These are phyloP conservation scores for Busseola fusca DNA, from an alignment of 2,888 invertebrate species.

Conservation along the genomic window DNA sequence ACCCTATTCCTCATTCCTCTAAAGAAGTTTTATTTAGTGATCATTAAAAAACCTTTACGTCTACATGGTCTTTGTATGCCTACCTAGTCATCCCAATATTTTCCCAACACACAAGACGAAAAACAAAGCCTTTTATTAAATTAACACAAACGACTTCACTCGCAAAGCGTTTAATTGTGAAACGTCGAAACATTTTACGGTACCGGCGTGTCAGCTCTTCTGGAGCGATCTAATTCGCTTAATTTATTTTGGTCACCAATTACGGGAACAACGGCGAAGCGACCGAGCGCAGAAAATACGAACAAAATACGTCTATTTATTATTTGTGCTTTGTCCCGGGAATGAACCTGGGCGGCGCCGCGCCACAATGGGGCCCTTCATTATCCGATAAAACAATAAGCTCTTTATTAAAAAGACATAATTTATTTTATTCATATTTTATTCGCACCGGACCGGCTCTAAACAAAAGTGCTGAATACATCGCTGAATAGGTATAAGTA, in stretches of 20 bases:
- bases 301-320: constrained; percentile 88
- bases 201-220: constrained; percentile 79
- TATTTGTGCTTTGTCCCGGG: constrained; percentile 83
- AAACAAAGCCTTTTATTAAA: constrained; percentile 72
- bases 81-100: background rate
- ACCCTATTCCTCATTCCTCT: too few relatives aligned
- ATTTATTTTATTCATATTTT: constrained; percentile 88
- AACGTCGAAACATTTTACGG: constrained; percentile 82
- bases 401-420: constrained; percentile 88
- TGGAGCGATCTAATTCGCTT: constrained; percentile 86
- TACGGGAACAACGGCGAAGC: constrained; percentile 84
- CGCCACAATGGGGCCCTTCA: constrained; percentile 78
- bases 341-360: constrained; percentile 81
- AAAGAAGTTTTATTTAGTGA: background rate
- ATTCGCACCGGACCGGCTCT: constrained; percentile 77
- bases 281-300: constrained; percentile 83
- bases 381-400: constrained; percentile 88
- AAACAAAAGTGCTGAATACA: constrained; percentile 83
- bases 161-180: constrained; percentile 71
- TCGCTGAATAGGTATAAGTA: constrained; percentile 46
- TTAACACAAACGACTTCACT: constrained; percentile 72
- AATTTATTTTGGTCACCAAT: constrained; percentile 86
- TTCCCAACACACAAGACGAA: constrained; percentile 34
- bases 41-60: background rate
- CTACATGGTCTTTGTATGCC: background rate